These are phyloP conservation scores for Quiscalus mexicanus DNA, from an alignment of 2,113 vertebrate genomes.

Conservation along the genomic window DNA sequence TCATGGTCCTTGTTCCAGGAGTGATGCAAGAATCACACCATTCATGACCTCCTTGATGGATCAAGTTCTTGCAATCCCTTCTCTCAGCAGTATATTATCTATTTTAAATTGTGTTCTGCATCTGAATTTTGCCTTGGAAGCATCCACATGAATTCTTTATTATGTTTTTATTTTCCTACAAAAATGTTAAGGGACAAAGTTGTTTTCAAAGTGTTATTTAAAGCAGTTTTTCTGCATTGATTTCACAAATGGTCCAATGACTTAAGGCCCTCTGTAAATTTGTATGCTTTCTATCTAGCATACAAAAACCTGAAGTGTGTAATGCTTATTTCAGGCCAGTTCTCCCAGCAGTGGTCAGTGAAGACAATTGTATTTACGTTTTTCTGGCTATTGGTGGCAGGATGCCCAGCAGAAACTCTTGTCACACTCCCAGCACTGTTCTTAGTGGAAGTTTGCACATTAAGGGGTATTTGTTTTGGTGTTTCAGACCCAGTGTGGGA, in stretches of 20 bases:
- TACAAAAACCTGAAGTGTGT: neutral
- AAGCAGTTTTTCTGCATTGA: neutral
- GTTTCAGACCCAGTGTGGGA: neutral
- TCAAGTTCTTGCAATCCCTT: neutral
- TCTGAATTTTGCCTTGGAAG: neutral
- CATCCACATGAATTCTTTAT: neutral
- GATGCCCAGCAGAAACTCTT: slow-evolving; percentile 4
- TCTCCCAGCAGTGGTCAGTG: neutral
- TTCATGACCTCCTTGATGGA: neutral
- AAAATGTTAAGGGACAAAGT: neutral
- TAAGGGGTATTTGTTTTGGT: neutral
- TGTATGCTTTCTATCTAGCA: neutral
- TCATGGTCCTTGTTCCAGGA: neutral
- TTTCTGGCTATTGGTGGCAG: slow-evolving; percentile 35
- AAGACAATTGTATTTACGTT: slow-evolving; percentile 30
- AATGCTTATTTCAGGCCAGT: neutral
- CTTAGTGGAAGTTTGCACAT: neutral
- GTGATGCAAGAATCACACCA: neutral
- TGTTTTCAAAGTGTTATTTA: neutral
- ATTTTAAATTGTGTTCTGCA: neutral
- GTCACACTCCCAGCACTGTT: neutral
- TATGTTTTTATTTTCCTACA: neutral
- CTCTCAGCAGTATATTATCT: neutral
- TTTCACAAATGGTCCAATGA: neutral
- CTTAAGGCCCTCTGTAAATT: neutral